Base-by-base conservation (phyloP, 2,113 vertebrate genomes). In the Nipponia nippon region DNA sequence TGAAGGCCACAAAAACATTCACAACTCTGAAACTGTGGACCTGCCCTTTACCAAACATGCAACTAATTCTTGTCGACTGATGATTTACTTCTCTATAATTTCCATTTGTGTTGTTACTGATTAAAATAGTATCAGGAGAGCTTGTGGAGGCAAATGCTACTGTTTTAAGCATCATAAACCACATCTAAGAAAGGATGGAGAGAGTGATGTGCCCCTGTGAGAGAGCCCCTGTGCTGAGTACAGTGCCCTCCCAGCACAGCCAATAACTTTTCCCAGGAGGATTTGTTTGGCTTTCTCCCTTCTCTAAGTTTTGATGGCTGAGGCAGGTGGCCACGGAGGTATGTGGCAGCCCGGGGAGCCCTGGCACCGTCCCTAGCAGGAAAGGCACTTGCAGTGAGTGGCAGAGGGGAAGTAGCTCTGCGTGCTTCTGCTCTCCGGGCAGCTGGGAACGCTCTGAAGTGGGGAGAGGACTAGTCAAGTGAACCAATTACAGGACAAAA, bases 31-130 rank as follows among this genome's bases (percentile, higher is more conserved):
- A 95, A 81, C 40, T 16, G 30, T 58, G 69, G 73, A 62, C 32
- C 16, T 91, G 42, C 40, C 38, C 17, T 81, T 94, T 83, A 75
- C 21, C 19, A 75, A 78, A 75, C 8, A 11, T 82, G 56, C 44
- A 44, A 62, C 26, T 83, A 92, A 75, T 63, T 75, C 15, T 89
- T 76, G n/a, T 49, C 9, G 2, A 49, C n/a, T 30, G n/a, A 80
- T 23, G 15, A 80, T 82, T 82, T 88, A 62, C 32, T 84, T 87
- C 38, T 69, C 55, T 89, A 3, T 72, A 76, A 80, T 80, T 96
- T 93, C 16, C 56, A 42, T 19, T 80, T 49, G 29, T 40, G 5
- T 56, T 87, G 8, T 63, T 59, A 34, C 15, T 46, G 22, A 83
- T 65, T 84, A 58, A 81, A 84, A 84, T 18, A 63, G 27, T 47